Conservation (phyloP, 2,113 vertebrate genomes). For the Myrmecobius fasciatus region DNA sequence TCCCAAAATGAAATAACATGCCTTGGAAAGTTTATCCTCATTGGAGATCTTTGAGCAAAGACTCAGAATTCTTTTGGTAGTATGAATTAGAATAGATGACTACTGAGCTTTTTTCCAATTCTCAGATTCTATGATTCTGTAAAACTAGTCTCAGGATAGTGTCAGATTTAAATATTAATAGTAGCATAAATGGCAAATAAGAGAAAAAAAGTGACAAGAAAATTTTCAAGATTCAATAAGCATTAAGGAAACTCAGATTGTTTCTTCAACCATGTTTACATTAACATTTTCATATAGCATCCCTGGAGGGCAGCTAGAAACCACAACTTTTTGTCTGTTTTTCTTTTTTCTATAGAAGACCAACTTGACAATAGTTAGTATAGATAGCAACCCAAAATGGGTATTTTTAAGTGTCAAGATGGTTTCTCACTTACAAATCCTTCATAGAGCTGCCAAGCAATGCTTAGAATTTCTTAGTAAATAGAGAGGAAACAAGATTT, state of each 20-base stretch:
- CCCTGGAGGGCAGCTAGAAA: neutral
- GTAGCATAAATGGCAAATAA: constrained; percentile 13
- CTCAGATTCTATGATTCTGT: neutral
- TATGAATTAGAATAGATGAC: neutral
- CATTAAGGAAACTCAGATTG: neutral
- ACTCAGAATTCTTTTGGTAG: neutral
- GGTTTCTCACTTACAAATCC: neutral
- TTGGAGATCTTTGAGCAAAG: neutral
- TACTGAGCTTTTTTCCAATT: neutral
- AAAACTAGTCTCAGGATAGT: constrained; percentile 7
- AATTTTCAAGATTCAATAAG: constrained; percentile 4
- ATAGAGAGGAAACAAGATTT: neutral
- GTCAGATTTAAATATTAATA: constrained; percentile 71
- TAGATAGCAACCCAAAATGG: neutral
- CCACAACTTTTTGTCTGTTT: neutral
- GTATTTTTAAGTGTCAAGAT: neutral
- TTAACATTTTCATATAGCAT: neutral
- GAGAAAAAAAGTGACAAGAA: neutral
- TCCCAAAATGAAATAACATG: neutral
- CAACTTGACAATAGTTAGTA: neutral
- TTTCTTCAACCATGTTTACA: neutral
- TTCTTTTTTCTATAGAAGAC: neutral
- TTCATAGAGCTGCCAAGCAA: neutral
- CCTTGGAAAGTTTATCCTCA: neutral
- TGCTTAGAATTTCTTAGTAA: neutral